These are phyloP conservation scores for Eupithecia subfuscata DNA, from an alignment of 2,888 invertebrate genomes.

Conservation along the genomic window DNA sequence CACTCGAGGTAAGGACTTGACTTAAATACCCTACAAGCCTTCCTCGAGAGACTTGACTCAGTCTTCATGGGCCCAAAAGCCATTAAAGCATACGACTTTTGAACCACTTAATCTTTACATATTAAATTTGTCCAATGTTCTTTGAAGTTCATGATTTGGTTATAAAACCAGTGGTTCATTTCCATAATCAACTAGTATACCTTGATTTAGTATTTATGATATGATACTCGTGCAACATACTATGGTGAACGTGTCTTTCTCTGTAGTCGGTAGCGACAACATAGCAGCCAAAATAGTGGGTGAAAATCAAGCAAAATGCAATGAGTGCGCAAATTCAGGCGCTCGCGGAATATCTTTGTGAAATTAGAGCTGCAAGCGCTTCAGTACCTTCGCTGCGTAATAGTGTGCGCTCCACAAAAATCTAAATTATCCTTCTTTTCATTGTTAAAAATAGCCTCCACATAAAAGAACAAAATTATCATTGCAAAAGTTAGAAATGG, in stretches of 20 bases:
- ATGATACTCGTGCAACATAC: not conserved
- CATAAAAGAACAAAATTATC: not conserved
- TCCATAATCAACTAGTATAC: not conserved
- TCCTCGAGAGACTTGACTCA: conserved; percentile 24
- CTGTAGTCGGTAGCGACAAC: not conserved
- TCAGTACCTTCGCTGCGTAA: conserved; percentile 19
- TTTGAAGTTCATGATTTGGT: not conserved
- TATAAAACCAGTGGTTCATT: not conserved
- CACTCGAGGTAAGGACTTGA: conserved; percentile 21
- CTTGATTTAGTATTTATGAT: not conserved
- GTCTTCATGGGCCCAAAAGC: conserved; percentile 14
- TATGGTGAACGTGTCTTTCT: not conserved
- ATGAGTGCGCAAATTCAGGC: conserved; percentile 36
- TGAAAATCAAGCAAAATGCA: conserved; percentile 36
- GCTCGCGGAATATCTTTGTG: conserved; percentile 40
- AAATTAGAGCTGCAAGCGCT: conserved; percentile 36
- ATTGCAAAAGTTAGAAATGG: not conserved
- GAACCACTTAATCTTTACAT: conserved; percentile 6
- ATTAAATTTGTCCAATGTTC: conserved; percentile 1
- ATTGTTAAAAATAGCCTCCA: not conserved
- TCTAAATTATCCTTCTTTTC: conserved; percentile 5
- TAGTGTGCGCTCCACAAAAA: conserved; percentile 19
- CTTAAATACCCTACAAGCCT: conserved; percentile 18
- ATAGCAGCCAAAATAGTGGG: conserved; percentile 17
- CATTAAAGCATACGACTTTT: conserved; percentile 7